Evolutionary conservation across 1,140 invertebrate species (phyloP).

Genomic region (Matsumurasca onukii): DNA sequence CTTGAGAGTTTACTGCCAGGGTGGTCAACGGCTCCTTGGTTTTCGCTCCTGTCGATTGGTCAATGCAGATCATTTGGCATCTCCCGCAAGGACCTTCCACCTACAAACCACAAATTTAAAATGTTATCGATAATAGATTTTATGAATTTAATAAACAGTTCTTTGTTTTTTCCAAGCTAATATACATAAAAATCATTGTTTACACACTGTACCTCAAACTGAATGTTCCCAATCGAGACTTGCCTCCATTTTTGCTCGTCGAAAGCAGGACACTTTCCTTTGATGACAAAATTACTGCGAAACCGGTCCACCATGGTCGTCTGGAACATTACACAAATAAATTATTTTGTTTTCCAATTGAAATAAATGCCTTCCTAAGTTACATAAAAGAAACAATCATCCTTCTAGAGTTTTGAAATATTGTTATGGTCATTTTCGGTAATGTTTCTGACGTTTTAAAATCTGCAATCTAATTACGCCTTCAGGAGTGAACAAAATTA

Average conservation of each 20-base stretch:
- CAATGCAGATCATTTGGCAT: conserved; percentile 94
- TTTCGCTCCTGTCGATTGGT: conserved; percentile 78
- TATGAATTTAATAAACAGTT: too few relatives aligned
- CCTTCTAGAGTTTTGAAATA: background rate
- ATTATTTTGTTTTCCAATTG: conserved; percentile 26
- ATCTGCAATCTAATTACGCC: too few relatives aligned
- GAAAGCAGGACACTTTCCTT: conserved; percentile 57
- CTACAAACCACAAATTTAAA: conserved; percentile 51
- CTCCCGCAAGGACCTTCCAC: conserved; percentile 76
- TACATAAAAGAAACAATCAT: background rate
- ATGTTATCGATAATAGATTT: too few relatives aligned
- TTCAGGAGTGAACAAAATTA: too few relatives aligned
- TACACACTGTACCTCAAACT: conserved; percentile 64
- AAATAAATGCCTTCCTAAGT: too few relatives aligned
- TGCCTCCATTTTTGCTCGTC: conserved; percentile 73
- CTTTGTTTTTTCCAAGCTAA: too few relatives aligned
- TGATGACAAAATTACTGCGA: conserved; percentile 58
- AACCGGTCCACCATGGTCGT: conserved; percentile 55
- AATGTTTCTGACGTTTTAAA: too few relatives aligned
- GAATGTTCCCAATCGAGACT: conserved; percentile 65
- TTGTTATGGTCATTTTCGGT: background rate
- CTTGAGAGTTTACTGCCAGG: conserved; percentile 68
- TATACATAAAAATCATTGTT: conserved; percentile 16
- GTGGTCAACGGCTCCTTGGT: conserved; percentile 83
- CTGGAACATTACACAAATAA: conserved; percentile 43